Conservation (phyloP, 2,797 vertebrate genomes). For the Harpagifer antarcticus region DNA sequence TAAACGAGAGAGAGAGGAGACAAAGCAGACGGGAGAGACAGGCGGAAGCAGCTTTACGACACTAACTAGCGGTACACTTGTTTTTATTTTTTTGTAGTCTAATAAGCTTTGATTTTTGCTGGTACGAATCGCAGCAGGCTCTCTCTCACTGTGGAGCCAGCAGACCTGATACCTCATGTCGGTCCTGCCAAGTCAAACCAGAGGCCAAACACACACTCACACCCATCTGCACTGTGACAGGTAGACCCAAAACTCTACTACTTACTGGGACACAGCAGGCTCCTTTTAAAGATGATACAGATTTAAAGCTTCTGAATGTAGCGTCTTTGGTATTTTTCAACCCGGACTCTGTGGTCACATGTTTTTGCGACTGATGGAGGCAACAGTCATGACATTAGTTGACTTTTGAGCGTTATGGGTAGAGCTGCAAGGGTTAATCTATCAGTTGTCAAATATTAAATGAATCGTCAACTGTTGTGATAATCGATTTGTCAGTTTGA, state of each 20-base stretch:
- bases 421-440: no score
- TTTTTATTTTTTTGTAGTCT: slow-evolving; percentile 25
- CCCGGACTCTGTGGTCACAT: no score
- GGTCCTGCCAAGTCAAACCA: slow-evolving; percentile 52
- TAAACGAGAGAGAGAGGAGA: slow-evolving; percentile 57
- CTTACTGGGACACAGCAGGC: background rate
- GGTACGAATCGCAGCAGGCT: slow-evolving; percentile 48
- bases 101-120: slow-evolving; percentile 62
- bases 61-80: slow-evolving; percentile 58
- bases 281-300: background rate
- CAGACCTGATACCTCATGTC: slow-evolving; percentile 66
- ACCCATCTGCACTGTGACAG: slow-evolving; percentile 27
- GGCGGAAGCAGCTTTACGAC: slow-evolving; percentile 57
- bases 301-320: background rate
- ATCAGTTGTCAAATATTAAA: no score
- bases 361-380: no score
- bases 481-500: no score
- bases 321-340: no score
- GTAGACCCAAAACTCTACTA: background rate
- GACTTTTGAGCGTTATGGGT: no score
- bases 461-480: no score
- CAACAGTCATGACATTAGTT: no score
- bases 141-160: slow-evolving; percentile 53
- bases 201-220: slow-evolving; percentile 47
- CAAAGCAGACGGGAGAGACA: slow-evolving; percentile 47